Conservation (phyloP, 2,113 vertebrate species). For the Archocentrus centrarchus region DNA sequence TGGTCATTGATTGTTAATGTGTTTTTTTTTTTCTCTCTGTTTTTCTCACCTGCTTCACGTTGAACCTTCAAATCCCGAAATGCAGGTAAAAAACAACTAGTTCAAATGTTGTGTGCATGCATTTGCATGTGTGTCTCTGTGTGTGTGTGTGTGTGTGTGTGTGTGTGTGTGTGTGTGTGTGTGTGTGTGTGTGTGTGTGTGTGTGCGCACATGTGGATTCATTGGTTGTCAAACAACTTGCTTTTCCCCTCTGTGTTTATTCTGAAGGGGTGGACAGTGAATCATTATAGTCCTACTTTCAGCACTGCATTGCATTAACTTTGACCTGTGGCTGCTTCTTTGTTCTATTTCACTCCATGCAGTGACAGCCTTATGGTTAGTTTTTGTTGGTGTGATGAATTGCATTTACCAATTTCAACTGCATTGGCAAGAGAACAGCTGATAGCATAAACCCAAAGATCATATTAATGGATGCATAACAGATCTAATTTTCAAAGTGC, state of each 20-base stretch:
- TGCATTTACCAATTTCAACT: slow-evolving; percentile 6
- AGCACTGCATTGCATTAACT: not conserved
- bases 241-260: not conserved
- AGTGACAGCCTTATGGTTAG: slow-evolving; percentile 43
- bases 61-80: not conserved
- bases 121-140: too few species aligned
- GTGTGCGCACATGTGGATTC: too few species aligned
- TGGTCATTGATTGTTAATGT: not conserved
- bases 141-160: too few species aligned
- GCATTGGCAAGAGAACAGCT: not conserved
- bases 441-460: slow-evolving; percentile 20
- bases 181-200: not conserved
- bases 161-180: too few species aligned
- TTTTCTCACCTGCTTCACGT: not conserved
- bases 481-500: not conserved
- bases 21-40: not conserved
- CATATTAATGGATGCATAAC: not conserved
- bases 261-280: not conserved
- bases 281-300: not conserved
- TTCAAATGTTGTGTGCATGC: too few species aligned
- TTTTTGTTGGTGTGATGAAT: slow-evolving; percentile 24
- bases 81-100: not conserved
- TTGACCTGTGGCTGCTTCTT: slow-evolving; percentile 38
- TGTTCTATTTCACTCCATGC: slow-evolving; percentile 21
- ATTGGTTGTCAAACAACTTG: not conserved